Percentiles rank a stretch among this genome's conserved stretches.
Evolutionary conservation across 2,113 vertebrate species (phyloP).

Genomic region (Amphiprion ocellaris): DNA sequence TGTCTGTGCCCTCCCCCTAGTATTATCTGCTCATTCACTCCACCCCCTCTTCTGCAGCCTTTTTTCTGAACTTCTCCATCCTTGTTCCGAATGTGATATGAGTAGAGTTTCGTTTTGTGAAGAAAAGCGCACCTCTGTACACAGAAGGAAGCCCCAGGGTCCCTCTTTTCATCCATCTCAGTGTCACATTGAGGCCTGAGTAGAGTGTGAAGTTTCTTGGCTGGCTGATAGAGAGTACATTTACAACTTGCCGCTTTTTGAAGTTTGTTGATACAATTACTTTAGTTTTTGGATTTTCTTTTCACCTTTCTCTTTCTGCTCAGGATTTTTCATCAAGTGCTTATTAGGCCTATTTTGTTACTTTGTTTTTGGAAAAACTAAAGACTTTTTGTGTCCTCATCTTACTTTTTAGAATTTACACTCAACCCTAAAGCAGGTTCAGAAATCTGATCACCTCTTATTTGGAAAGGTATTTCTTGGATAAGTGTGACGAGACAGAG

Average conservation of each 20-base stretch:
- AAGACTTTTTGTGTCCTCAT: too few species aligned
- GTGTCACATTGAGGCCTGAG: background rate
- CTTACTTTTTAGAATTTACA: too few species aligned
- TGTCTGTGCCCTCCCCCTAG: conserved; percentile 52
- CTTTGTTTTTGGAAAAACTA: too few species aligned
- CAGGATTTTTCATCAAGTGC: too few species aligned
- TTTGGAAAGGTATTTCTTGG: too few species aligned
- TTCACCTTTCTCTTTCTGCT: too few species aligned
- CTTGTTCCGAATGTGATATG: conserved; percentile 36
- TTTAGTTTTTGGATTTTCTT: background rate
- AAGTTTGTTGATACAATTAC: background rate
- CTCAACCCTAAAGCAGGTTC: too few species aligned
- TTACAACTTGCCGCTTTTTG: background rate
- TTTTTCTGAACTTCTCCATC: conserved; percentile 46
- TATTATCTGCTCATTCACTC: conserved; percentile 55
- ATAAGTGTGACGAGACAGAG: too few species aligned
- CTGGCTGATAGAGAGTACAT: conserved; percentile 11
- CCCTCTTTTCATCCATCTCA: conserved; percentile 19
- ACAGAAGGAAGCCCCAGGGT: conserved; percentile 5
- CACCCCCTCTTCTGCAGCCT: conserved; percentile 8
- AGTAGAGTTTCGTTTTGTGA: conserved; percentile 10
- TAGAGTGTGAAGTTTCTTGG: conserved; percentile 11
- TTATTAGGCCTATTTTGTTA: too few species aligned
- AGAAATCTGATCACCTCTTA: too few species aligned
- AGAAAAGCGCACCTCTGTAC: background rate